A percentile compares a stretch with the other conserved stretches of the same genome.
Evolutionary conservation across 1,140 invertebrate genomes (phyloP).

Genomic region (Platorchestia sp.): DNA sequence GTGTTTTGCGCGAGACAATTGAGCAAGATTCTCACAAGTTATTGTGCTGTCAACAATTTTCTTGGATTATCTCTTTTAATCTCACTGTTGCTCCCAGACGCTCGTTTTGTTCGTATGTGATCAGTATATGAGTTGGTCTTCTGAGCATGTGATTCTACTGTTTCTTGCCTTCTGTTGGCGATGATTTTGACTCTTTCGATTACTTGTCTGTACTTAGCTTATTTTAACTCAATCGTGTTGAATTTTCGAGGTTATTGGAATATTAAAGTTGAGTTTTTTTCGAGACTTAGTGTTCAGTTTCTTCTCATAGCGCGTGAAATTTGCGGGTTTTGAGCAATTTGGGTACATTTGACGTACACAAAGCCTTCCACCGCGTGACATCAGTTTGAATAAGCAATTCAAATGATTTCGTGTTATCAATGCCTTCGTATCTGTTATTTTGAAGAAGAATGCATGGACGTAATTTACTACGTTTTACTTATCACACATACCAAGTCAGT

Average conservation of each 20-base stretch:
- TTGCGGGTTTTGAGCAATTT: background rate
- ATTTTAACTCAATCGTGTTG: too few species aligned
- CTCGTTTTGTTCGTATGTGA: background rate
- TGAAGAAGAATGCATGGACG: background rate
- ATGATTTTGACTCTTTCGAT: too few species aligned
- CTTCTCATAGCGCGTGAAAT: background rate
- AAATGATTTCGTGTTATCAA: too few species aligned
- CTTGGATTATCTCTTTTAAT: background rate
- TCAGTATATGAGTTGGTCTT: background rate
- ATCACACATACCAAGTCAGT: background rate
- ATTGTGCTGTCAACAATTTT: slow-evolving; percentile 19
- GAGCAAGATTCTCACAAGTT: background rate
- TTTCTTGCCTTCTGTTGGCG: background rate
- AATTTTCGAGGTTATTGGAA: too few species aligned
- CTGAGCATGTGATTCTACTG: background rate
- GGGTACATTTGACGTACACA: background rate
- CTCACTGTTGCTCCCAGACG: background rate
- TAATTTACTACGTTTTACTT: background rate
- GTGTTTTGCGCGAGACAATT: background rate
- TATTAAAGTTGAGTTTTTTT: too few species aligned
- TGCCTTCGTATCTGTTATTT: too few species aligned
- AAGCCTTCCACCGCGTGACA: background rate
- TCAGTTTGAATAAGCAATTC: too few species aligned
- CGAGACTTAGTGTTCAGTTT: too few species aligned
- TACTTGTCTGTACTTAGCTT: too few species aligned